These are phyloP conservation scores for Trachelus stipa DNA, from an alignment of 2,888 invertebrate genomes.

Conservation along the genomic window DNA sequence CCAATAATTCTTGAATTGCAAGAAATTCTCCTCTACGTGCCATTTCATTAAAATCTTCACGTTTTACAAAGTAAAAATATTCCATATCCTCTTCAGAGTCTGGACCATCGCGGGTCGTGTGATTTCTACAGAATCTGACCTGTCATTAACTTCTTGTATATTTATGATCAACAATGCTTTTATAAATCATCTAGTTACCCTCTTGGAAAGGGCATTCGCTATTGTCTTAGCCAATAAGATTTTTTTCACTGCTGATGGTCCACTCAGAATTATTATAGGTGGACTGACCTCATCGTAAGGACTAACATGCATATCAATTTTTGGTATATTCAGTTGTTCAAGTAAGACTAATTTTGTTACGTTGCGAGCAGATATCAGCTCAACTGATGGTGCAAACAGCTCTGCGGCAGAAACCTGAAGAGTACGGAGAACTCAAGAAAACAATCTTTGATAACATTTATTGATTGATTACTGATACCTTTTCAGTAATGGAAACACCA, in stretches of 20 bases:
- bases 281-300: constrained; percentile 59
- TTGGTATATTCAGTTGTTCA: constrained; percentile 57
- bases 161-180: constrained; percentile 22
- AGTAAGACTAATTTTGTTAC: constrained; percentile 54
- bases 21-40: constrained; percentile 63
- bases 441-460: background rate
- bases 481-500: constrained; percentile 53
- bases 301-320: constrained; percentile 54
- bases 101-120: constrained; percentile 60
- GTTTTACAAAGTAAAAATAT: constrained; percentile 56
- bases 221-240: constrained; percentile 48
- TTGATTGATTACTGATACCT: constrained; percentile 35
- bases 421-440: background rate
- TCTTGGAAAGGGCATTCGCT: constrained; percentile 40
- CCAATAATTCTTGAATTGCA: constrained; percentile 62
- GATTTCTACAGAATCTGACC: constrained; percentile 57
- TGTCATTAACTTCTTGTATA: constrained; percentile 29
- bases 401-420: constrained; percentile 51
- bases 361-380: constrained; percentile 51
- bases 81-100: constrained; percentile 49
- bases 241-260: constrained; percentile 63
- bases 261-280: constrained; percentile 64
- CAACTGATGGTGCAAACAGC: constrained; percentile 51
- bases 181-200: constrained; percentile 35
- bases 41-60: constrained; percentile 61